A percentile compares a stretch with the other conserved stretches of the same genome.
phyloP scores from a whole-genome alignment of 2,888 invertebrate species.

The Cryptus viduatorius region DNA sequence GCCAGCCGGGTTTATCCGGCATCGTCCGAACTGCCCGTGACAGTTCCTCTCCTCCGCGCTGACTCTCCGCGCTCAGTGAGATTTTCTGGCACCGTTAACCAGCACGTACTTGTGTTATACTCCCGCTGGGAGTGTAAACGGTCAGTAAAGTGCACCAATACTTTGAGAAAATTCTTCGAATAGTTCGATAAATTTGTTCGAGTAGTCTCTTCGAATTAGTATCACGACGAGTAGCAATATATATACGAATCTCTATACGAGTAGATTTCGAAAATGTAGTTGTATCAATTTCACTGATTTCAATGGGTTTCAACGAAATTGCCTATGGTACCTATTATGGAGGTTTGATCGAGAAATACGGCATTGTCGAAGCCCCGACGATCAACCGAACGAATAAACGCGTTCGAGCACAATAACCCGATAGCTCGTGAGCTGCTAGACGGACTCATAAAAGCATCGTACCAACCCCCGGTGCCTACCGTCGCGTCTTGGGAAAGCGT shows the following conservation, averaged over 20 bases:
- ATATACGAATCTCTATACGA: neutral
- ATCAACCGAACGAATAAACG: constrained; percentile 12
- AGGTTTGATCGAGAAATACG: neutral
- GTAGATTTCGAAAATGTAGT: neutral
- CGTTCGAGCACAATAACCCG: constrained; percentile 29
- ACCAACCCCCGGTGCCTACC: constrained; percentile 13
- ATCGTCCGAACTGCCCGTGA: constrained; percentile 34
- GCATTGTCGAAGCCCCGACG: neutral
- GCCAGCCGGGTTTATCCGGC: constrained; percentile 61
- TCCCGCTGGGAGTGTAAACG: constrained; percentile 58
- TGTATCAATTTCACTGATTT: constrained; percentile 1
- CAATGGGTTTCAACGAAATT: neutral
- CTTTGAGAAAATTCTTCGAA: constrained; percentile 57
- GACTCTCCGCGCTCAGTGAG: constrained; percentile 10
- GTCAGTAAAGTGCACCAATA: constrained; percentile 47
- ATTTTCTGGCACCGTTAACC: constrained; percentile 51
- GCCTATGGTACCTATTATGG: neutral
- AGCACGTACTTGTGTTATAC: constrained; percentile 42
- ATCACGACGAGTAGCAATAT: constrained; percentile 25
- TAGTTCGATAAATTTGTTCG: constrained; percentile 11
- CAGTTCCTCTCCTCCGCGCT: constrained; percentile 33
- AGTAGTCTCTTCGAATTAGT: constrained; percentile 60
- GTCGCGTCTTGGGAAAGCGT: constrained; percentile 56
- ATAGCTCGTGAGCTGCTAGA: constrained; percentile 21
- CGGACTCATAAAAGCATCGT: constrained; percentile 57